Evolutionary conservation across 2,888 invertebrate genomes (phyloP), one percentile per base, ranked within the genome.

Genomic region (Ophion ellenae): DNA sequence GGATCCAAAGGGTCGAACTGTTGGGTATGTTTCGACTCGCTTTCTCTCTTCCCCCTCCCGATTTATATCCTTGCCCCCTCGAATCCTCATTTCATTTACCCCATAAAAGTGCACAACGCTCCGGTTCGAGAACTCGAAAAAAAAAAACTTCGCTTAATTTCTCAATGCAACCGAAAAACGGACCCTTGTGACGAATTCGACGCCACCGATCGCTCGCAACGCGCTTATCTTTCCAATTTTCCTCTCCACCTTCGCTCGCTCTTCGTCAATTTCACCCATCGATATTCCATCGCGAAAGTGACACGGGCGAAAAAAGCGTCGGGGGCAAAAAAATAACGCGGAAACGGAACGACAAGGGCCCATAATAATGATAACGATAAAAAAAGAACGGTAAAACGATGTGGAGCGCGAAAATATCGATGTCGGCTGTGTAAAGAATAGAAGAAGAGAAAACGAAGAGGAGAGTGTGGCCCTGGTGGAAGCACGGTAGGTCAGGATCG

Each of bases 1-100:
- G 92, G 91, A 92, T 92, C 89, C 89, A 87, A 90, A 90, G 90
- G 90, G 90, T 90, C 87, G 84, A 86, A 81, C 84, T 66, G 53
- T 28, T 7, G 74, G 61, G 75, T 53, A 63, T 47, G 69, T 81
- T 59, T 74, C 83, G 70, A 76, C 76, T 73, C 69, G 71, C 74
- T 73, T 75, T 7, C 75, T 66, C 63, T 5, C 75, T 47, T 47
- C 32, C 47, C 28, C 11, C 5, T 4, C 11, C 20, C 36, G 1
- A 40, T 40, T 73, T 11, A 2, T 11, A 61, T 20, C 61, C 57
- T 28, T 17, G 17, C 32, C 71, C 71, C 28, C 32, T 11, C 47
- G 47, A 47, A 47, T 14, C 14, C 14, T 47, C 47, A 4, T 47
- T 47, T 47, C 14, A 47, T 47, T 47, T 47, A 47, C 14, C 3